These are phyloP conservation scores for Thamnophis sirtalis DNA, from an alignment of 2,113 vertebrate genomes.

Conservation along the genomic window DNA sequence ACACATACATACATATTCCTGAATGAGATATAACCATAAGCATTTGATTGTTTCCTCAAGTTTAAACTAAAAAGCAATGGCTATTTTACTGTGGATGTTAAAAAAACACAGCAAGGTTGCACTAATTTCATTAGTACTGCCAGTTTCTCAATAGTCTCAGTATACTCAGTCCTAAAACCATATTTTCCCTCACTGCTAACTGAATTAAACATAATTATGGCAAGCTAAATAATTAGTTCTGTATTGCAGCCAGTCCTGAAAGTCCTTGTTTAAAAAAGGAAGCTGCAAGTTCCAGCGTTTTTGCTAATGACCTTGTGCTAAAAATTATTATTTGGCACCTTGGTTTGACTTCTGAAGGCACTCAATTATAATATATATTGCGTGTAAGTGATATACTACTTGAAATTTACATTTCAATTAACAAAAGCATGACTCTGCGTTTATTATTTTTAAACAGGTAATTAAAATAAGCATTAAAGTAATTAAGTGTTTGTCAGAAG, in stretches of 20 bases:
- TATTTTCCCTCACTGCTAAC: constrained; percentile 34
- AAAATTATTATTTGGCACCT: constrained; percentile 43
- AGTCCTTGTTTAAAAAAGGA: constrained; percentile 16
- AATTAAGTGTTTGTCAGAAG: constrained; percentile 17
- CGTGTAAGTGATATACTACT: constrained; percentile 41
- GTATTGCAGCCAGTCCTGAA: background rate
- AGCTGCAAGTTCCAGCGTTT: background rate
- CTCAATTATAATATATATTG: constrained; percentile 42
- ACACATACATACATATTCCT: background rate
- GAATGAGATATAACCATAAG: background rate
- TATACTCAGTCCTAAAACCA: constrained; percentile 36
- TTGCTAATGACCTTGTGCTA: constrained; percentile 47
- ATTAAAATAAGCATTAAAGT: constrained; percentile 41
- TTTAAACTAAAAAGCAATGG: background rate
- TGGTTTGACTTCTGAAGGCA: constrained; percentile 37
- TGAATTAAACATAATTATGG: constrained; percentile 41
- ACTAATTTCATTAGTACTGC: background rate
- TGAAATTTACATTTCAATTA: constrained; percentile 53
- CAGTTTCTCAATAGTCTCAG: background rate
- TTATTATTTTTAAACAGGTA: constrained; percentile 43
- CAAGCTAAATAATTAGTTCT: constrained; percentile 28
- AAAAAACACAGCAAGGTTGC: background rate
- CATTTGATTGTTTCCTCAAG: background rate
- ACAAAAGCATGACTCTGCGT: constrained; percentile 41
- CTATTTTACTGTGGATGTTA: background rate